Conservation (phyloP, 2,888 invertebrate genomes). For the Octodonta nipae region DNA sequence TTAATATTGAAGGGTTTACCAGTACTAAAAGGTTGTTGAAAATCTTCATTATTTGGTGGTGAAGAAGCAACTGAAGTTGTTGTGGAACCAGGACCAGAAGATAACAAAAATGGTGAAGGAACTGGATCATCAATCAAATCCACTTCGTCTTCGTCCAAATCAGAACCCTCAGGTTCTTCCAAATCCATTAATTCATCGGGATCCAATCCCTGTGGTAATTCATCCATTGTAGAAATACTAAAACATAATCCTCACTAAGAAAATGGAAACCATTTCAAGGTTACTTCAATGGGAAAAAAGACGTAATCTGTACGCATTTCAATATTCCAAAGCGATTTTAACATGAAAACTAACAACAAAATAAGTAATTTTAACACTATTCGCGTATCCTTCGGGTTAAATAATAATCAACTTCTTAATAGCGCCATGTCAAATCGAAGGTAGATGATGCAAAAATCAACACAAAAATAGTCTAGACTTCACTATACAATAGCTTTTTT, state of each 20-base stretch:
- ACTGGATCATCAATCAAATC: constrained; percentile 41
- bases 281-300: no score
- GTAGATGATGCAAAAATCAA: no score
- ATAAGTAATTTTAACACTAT: no score
- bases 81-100: constrained; percentile 48
- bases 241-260: constrained; percentile 8
- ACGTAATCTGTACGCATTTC: no score
- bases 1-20: constrained; percentile 54
- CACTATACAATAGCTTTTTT: no score
- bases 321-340: no score
- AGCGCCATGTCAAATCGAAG: no score
- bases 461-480: no score
- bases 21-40: constrained; percentile 44
- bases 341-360: no score
- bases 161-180: constrained; percentile 60
- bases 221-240: constrained; percentile 29
- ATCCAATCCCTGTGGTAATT: constrained; percentile 32
- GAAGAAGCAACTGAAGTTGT: constrained; percentile 52
- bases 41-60: constrained; percentile 43
- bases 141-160: constrained; percentile 59
- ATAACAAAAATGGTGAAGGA: constrained; percentile 36
- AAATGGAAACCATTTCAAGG: no score
- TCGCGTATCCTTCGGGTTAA: no score
- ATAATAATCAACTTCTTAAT: no score
- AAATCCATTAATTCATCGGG: constrained; percentile 50